Evolutionary conservation across 2,888 invertebrate genomes (phyloP).

Genomic region (Ophion obscuratus): DNA sequence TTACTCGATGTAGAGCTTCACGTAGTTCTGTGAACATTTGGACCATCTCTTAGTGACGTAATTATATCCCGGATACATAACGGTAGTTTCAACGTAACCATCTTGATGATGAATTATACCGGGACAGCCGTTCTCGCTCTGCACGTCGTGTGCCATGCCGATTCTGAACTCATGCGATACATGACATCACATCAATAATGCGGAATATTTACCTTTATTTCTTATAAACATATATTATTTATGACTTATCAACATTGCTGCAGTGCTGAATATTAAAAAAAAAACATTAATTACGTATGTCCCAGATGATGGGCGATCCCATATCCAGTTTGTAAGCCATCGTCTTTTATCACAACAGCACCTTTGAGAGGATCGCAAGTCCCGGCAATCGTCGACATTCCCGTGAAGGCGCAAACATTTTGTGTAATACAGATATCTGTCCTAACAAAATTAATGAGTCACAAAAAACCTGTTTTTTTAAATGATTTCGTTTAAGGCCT

Average conservation of each 20-base stretch:
- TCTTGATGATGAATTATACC: constrained; percentile 70
- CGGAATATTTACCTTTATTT: background rate
- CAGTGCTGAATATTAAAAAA: constrained; percentile 18
- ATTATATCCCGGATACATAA: constrained; percentile 80
- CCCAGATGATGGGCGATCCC: constrained; percentile 87
- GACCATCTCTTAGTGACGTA: constrained; percentile 85
- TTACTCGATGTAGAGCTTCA: constrained; percentile 86
- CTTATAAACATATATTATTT: background rate
- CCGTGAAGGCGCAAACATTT: constrained; percentile 83
- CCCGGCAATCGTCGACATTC: constrained; percentile 85
- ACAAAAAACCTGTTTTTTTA: background rate
- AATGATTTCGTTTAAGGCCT: constrained; percentile 6
- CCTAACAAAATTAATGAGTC: constrained; percentile 72
- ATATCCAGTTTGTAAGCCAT: constrained; percentile 86
- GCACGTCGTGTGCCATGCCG: constrained; percentile 79
- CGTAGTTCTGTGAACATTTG: constrained; percentile 84
- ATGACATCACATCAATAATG: background rate
- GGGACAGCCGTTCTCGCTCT: constrained; percentile 76
- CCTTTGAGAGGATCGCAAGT: constrained; percentile 86
- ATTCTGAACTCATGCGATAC: constrained; percentile 70
- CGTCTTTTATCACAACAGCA: constrained; percentile 86
- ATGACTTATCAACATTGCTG: background rate
- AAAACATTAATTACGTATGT: constrained; percentile 85
- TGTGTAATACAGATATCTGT: constrained; percentile 81
- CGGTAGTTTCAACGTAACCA: constrained; percentile 76